Conservation (phyloP, 2,888 invertebrate genomes). For the Drosophila siamana region DNA sequence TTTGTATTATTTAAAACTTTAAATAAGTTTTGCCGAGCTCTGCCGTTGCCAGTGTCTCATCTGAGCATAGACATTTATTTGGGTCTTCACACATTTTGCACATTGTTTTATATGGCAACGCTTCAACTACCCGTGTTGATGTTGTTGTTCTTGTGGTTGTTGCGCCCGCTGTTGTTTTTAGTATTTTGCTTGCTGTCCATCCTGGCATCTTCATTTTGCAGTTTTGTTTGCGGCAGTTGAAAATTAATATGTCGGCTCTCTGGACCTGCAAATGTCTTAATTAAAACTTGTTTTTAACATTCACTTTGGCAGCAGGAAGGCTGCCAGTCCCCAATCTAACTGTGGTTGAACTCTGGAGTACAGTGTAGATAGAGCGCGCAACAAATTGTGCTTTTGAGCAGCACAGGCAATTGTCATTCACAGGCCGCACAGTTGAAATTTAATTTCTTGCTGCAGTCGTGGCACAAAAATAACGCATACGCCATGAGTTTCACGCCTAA, state of each 20-base stretch:
- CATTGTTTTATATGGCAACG: conserved; percentile 33
- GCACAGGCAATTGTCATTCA: conserved; percentile 46
- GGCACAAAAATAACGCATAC: conserved; percentile 53
- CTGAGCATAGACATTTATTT: conserved; percentile 62
- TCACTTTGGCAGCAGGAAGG: conserved; percentile 37
- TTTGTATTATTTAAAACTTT: conserved; percentile 11
- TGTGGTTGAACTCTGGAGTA: conserved; percentile 10
- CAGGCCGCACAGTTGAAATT: conserved; percentile 42
- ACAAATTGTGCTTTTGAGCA: conserved; percentile 39
- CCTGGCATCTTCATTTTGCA: conserved; percentile 53
- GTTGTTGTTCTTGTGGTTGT: conserved; percentile 29
- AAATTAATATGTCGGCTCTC: conserved; percentile 69
- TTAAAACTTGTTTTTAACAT: conserved; percentile 69
- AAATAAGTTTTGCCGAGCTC: conserved; percentile 4
- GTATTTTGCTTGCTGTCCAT: conserved; percentile 37
- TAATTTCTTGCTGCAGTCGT: conserved; percentile 37
- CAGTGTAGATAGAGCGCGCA: conserved; percentile 12
- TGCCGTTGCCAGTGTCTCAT: conserved; percentile 38
- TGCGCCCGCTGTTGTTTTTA: conserved; percentile 16
- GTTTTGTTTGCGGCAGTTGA: conserved; percentile 62
- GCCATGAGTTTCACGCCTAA: conserved; percentile 32
- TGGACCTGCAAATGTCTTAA: conserved; percentile 73
- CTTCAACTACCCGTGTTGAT: conserved; percentile 10
- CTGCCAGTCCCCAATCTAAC: not conserved
- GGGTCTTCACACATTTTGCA: conserved; percentile 57